Conservation (phyloP, 2,113 vertebrate genomes). For the Pituophis catenifer region DNA sequence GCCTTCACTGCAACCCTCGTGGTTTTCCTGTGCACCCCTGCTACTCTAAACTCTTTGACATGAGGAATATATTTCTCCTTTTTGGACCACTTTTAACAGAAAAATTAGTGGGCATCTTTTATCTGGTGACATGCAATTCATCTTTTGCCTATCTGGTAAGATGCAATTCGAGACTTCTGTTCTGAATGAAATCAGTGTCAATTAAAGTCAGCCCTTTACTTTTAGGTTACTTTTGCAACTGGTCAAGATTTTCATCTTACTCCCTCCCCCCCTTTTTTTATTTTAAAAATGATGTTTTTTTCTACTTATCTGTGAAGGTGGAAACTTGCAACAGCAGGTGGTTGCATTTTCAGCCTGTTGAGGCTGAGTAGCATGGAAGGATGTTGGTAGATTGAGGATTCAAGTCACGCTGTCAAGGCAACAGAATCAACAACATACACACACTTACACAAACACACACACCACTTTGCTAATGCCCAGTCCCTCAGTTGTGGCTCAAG, state of each 20-base stretch:
- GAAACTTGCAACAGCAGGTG: constrained; percentile 6
- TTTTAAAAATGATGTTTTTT: constrained; percentile 9
- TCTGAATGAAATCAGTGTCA: constrained; percentile 67
- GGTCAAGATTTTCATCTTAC: constrained; percentile 37
- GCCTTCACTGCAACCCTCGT: too few relatives aligned
- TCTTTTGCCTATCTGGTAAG: constrained; percentile 44
- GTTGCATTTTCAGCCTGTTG: neutral
- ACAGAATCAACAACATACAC: constrained; percentile 4
- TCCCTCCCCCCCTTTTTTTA: neutral
- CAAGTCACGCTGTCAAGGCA: constrained; percentile 39
- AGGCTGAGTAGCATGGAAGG: neutral
- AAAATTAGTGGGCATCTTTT: constrained; percentile 35
- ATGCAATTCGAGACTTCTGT: constrained; percentile 58
- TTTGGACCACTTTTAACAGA: neutral
- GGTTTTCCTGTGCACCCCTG: constrained; percentile 14
- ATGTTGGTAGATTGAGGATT: constrained; percentile 35
- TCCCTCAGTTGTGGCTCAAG: constrained; percentile 41
- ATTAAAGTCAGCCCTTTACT: constrained; percentile 57
- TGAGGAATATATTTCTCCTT: constrained; percentile 36
- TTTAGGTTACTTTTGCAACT: constrained; percentile 41
- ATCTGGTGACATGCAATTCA: constrained; percentile 48
- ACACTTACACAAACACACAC: neutral
- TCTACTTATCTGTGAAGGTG: constrained; percentile 52
- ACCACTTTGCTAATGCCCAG: neutral
- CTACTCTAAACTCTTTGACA: neutral